A percentile compares a stretch with the other conserved stretches of the same genome.
These are phyloP conservation scores for Buphagus erythrorhynchus DNA, from an alignment of 2,797 vertebrate genomes.

Conservation along the genomic window DNA sequence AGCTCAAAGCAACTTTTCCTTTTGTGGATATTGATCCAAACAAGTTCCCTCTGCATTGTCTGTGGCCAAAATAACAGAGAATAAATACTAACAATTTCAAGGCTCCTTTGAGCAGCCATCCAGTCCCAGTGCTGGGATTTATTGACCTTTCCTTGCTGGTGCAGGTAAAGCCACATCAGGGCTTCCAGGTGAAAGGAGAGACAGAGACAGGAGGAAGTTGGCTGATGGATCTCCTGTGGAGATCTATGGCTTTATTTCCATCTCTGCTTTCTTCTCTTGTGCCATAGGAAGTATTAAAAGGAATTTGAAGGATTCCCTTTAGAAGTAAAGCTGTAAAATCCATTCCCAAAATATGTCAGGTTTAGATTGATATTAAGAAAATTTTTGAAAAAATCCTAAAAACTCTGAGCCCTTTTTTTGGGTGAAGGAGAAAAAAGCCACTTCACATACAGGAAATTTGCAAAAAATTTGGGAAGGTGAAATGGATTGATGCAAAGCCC, in stretches of 20 bases:
- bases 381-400: background rate
- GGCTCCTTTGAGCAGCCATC: background rate
- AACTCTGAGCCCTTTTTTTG: accelerated
- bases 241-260: background rate
- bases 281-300: background rate
- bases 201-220: background rate
- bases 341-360: accelerated
- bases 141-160: background rate
- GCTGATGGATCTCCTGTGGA: background rate
- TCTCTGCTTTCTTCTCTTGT: background rate
- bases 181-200: background rate
- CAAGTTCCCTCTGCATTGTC: background rate
- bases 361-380: background rate
- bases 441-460: accelerated
- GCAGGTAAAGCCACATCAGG: background rate
- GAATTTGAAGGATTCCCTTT: background rate
- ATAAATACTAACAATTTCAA: background rate
- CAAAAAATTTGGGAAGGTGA: background rate
- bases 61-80: background rate
- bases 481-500: accelerated
- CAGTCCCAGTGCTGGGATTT: background rate
- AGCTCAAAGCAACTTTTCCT: no score
- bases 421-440: background rate
- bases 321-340: background rate
- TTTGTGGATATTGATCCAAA: no score